Conservation (phyloP, 2,888 invertebrate genomes). For the Amiota communis region DNA sequence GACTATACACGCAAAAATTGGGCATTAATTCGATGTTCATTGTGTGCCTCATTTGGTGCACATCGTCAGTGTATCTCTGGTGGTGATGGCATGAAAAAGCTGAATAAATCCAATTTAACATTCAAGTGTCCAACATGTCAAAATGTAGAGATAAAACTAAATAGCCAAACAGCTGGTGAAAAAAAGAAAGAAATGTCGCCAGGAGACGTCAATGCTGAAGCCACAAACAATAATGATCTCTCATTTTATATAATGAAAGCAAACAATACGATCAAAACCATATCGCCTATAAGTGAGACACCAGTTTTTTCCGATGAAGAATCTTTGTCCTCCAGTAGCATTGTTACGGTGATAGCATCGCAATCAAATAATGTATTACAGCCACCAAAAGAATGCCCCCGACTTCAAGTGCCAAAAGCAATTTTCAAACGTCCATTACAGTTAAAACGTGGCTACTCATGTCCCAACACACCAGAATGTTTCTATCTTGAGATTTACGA, state of each 20-base stretch:
- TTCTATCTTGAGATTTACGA: conserved; percentile 49
- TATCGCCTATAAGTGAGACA: conserved; percentile 9
- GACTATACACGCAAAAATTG: conserved; percentile 60
- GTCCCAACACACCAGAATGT: not conserved
- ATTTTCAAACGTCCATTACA: conserved; percentile 29
- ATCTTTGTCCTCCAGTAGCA: not conserved
- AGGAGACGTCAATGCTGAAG: not conserved
- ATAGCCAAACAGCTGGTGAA: not conserved
- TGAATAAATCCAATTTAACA: conserved; percentile 18
- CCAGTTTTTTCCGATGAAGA: conserved; percentile 38
- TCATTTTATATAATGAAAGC: conserved; percentile 41
- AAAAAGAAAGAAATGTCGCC: not conserved
- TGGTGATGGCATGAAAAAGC: conserved; percentile 23
- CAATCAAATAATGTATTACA: not conserved
- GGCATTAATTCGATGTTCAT: conserved; percentile 52
- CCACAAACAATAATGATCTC: not conserved
- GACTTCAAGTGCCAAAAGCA: not conserved
- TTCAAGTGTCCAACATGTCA: conserved; percentile 56
- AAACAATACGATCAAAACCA: not conserved
- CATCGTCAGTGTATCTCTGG: conserved; percentile 52
- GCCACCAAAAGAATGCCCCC: not conserved
- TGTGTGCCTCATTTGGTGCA: conserved; percentile 59
- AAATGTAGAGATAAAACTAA: conserved; percentile 35
- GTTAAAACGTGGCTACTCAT: conserved; percentile 35
- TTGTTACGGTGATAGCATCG: conserved; percentile 36